Evolutionary conservation across 2,113 vertebrate genomes (phyloP), one percentile per base, ranked within the genome.

Genomic region (Sinocyclocheilus anshuiensis): DNA sequence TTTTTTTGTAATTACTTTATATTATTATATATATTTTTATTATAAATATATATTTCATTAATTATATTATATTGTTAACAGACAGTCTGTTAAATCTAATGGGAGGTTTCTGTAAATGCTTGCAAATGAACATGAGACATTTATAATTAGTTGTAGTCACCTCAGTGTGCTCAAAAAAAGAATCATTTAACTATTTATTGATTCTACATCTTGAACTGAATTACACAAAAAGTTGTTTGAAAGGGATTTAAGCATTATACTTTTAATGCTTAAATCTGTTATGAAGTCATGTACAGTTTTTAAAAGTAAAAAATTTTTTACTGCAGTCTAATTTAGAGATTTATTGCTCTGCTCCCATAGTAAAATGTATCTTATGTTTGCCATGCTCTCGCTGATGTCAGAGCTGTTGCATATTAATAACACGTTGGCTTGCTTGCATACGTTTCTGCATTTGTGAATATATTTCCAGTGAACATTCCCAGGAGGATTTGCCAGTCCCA

Each of bases 331-430:
- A 6, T 76, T 13, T 36, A 29, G 8, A 67, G 61, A 48, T 67
- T 42, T 78, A 77, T 26, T 48, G 42, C 6, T 16, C 6, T 82
- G 63, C 82, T 61, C 26, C 84, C 50, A 53, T n/a, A 63, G 63
- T 88, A 86, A 74, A 86, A 18, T 57, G 4, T 33, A 45, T 10
- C 18, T 61, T 7, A 67, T 53, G 79, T 71, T 78, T 78, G 42
- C 74, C 45, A 22, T 65, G 45, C 50, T 61, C 26, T 55, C 50
- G 53, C 74, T 74, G 61, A 33, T 83, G 65, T 45, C 69, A 79
- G 61, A 72, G 53, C 63, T 24, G 59, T 53, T 63, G 29, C 45
- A 29, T 65, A 33, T 79, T 81, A 18, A 76, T 24, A 22, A 45
- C 50, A 76, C 15, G 6, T 61, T 33, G 48, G n/a, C 59, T 24